These are phyloP conservation scores for Drosophila maculinotata DNA, from an alignment of 2,888 invertebrate species.

Conservation along the genomic window DNA sequence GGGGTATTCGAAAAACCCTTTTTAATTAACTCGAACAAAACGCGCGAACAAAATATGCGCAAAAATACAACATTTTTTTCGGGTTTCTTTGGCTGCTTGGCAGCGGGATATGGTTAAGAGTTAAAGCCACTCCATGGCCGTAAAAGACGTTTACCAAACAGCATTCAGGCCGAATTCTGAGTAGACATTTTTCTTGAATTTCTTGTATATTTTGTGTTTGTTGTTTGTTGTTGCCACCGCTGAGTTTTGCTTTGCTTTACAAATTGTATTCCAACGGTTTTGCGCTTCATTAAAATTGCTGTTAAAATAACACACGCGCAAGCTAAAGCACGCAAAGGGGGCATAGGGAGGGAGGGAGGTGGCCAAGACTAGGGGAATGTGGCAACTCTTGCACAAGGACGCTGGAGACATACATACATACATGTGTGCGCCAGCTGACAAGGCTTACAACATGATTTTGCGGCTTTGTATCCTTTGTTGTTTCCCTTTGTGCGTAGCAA, in stretches of 20 bases:
- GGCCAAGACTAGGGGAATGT: slow-evolving; percentile 14
- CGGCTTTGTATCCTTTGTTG: slow-evolving; percentile 61
- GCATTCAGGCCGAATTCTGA: slow-evolving; percentile 23
- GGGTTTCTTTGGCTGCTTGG: slow-evolving; percentile 57
- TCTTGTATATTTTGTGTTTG: neutral
- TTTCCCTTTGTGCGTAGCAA: slow-evolving; percentile 49
- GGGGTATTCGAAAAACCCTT: slow-evolving; percentile 57
- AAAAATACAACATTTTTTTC: slow-evolving; percentile 61
- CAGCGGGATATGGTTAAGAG: slow-evolving; percentile 45
- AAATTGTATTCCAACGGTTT: slow-evolving; percentile 79
- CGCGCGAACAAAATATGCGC: slow-evolving; percentile 59
- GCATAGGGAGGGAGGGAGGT: neutral
- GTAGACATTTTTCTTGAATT: slow-evolving; percentile 39
- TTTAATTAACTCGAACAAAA: slow-evolving; percentile 74
- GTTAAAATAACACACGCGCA: slow-evolving; percentile 77
- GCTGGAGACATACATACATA: slow-evolving; percentile 44
- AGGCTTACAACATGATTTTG: slow-evolving; percentile 74
- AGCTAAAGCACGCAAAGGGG: slow-evolving; percentile 16
- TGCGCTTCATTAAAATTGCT: slow-evolving; percentile 79
- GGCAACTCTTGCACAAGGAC: slow-evolving; percentile 61
- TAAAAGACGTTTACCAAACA: slow-evolving; percentile 7
- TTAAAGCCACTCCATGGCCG: slow-evolving; percentile 14
- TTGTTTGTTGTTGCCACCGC: slow-evolving; percentile 13
- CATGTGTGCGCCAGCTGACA: slow-evolving; percentile 61
- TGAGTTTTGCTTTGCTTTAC: slow-evolving; percentile 59